Conservation (phyloP, 2,797 vertebrate species). For the Pseudotriccus pelzelni region DNA sequence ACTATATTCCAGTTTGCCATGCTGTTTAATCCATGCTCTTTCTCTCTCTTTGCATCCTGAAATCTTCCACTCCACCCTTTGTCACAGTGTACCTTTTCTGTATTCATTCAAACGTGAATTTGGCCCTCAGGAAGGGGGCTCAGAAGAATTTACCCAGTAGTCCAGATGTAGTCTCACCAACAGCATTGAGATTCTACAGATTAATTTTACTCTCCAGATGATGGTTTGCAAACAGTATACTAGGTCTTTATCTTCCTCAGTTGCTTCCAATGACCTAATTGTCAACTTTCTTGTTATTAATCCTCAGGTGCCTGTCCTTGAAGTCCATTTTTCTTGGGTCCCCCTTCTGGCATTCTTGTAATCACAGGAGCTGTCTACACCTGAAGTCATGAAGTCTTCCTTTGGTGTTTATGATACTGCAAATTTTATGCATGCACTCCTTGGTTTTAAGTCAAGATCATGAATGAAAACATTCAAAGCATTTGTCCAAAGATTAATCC, state of each 20-base stretch:
- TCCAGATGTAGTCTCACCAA: not conserved
- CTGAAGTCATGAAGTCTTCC: not conserved
- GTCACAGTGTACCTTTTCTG: not conserved
- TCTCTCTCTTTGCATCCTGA: not conserved
- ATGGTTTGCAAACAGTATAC: not conserved
- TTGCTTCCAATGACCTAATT: not conserved
- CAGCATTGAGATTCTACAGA: not conserved
- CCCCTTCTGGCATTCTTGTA: not conserved
- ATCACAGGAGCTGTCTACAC: not conserved
- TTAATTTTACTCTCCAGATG: not conserved
- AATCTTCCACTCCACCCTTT: not conserved
- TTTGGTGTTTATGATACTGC: not conserved
- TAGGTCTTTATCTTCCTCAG: not conserved
- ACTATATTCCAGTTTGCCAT: not conserved
- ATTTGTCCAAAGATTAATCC: not conserved
- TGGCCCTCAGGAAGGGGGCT: not conserved
- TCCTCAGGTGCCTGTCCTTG: not conserved
- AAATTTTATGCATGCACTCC: fast-evolving
- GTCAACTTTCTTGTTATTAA: not conserved
- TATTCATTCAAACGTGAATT: not conserved
- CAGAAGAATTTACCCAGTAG: not conserved
- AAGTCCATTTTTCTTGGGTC: not conserved
- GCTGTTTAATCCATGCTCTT: not conserved
- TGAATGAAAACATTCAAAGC: not conserved
- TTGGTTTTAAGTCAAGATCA: not conserved